Evolutionary conservation across 2,797 vertebrate genomes (phyloP), one percentile per base, ranked within the genome.

Genomic region (Pangasius krempfi): DNA sequence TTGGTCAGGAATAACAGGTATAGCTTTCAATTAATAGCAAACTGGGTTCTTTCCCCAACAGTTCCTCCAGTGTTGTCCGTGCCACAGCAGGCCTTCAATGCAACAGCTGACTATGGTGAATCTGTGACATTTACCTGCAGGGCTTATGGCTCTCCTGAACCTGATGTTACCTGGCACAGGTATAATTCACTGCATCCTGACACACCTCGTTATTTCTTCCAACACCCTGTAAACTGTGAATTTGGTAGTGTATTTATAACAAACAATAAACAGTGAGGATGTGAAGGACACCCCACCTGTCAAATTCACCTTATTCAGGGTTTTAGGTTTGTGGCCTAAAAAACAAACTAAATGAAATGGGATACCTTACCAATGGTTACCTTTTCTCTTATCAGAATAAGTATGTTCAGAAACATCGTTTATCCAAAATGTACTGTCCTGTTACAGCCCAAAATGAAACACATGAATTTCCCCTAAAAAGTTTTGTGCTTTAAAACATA

Each of bases 51-150:
- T 82, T 66, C 80, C 16, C 62, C 81, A 6, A 85, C 94, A 99
- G 99, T 99, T 88, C 98, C 98, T 0, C 98, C 98, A 5, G 94
- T 95, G 88, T 93, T 99, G 92, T 94, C 94, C 0, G 94, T 98
- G 91, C 95, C 95, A n/a, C 97, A 98, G 94, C 98, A 96, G 94
- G 96, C 96, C 80, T 99, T 98, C 93, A 99, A 99, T 13, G 98
- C 99, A 89, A 99, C 98, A 5, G 98, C 98, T 0, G 98, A 99
- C 94, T 96, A 98, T 91, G 97, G 98, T 92, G 99, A 99, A 90
- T 96, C 97, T 0, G 90, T 98, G 94, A 97, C 97, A 5, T 96
- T 99, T 25, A 97, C 96, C 25, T 99, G 99, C 94, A 95, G 96
- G 91, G 98, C 98, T 4, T 95, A 96, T 0, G 99, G 98, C 84